Conservation (phyloP, 2,888 invertebrate species). For the Limenitis camilla region DNA sequence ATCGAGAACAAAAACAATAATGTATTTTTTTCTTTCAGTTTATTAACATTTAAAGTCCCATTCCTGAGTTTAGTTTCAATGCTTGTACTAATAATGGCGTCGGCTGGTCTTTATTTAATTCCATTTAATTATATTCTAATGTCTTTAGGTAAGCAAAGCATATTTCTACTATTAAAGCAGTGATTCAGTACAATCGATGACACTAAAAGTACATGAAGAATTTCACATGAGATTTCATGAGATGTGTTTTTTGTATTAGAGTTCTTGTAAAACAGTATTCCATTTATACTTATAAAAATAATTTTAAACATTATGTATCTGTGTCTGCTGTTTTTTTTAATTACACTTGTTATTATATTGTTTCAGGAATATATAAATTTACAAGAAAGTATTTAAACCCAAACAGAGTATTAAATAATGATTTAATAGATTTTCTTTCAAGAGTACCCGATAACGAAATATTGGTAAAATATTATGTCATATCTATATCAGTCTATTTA, state of each 20-base stretch:
- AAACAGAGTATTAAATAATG: constrained; percentile 52
- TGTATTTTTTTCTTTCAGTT: constrained; percentile 40
- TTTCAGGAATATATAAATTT: constrained; percentile 59
- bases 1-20: neutral
- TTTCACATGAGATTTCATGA: too few relatives aligned
- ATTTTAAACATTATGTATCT: too few relatives aligned
- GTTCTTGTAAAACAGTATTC: too few relatives aligned
- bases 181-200: too few relatives aligned
- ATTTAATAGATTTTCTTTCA: constrained; percentile 58
- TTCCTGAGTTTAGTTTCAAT: constrained; percentile 54
- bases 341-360: constrained; percentile 3
- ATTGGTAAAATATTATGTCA: constrained; percentile 39
- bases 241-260: too few relatives aligned
- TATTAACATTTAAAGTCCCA: constrained; percentile 57
- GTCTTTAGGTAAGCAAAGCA: constrained; percentile 53
- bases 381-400: constrained; percentile 55
- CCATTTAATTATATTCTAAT: constrained; percentile 58
- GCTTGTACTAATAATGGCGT: constrained; percentile 37
- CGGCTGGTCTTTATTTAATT: constrained; percentile 44
- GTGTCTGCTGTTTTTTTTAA: too few relatives aligned
- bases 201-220: too few relatives aligned
- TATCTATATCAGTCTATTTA: neutral
- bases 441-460: constrained; percentile 57
- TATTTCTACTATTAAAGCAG: too few relatives aligned
- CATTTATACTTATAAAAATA: too few relatives aligned